A percentile compares a stretch with the other conserved stretches of the same genome.
These are phyloP conservation scores for Sebastes vulpes DNA, from an alignment of 2,797 vertebrate genomes.

Conservation along the genomic window DNA sequence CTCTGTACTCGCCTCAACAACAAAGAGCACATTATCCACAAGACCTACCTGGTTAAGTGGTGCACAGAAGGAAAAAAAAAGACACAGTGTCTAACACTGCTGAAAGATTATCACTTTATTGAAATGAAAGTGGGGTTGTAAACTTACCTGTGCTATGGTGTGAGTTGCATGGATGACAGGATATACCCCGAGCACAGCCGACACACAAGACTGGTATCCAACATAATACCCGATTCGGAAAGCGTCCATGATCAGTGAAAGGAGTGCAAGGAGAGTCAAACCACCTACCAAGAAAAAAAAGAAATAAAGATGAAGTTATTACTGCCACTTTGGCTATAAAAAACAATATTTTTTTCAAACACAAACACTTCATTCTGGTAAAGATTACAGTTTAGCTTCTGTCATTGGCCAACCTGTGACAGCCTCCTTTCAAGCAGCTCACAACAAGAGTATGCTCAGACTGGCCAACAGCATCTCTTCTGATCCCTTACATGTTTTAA, in stretches of 20 bases:
- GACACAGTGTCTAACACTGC: slow-evolving; percentile 44
- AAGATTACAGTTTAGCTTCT: not conserved
- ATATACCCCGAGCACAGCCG: slow-evolving; percentile 91
- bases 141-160: slow-evolving; percentile 94
- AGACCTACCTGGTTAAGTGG: slow-evolving; percentile 50
- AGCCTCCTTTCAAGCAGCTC: too few relatives aligned
- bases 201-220: slow-evolving; percentile 92
- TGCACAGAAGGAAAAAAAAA: slow-evolving; percentile 33
- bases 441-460: too few relatives aligned
- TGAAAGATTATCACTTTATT: slow-evolving; percentile 64
- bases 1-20: slow-evolving; percentile 58
- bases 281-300: slow-evolving; percentile 85
- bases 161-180: slow-evolving; percentile 92
- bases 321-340: not conserved
- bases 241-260: slow-evolving; percentile 94
- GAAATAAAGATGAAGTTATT: not conserved
- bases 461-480: too few relatives aligned
- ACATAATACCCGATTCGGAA: slow-evolving; percentile 95
- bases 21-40: slow-evolving; percentile 79
- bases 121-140: slow-evolving; percentile 51
- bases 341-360: not conserved
- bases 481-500: too few relatives aligned
- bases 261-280: slow-evolving; percentile 92
- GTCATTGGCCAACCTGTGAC: not conserved
- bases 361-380: not conserved